phyloP scores from a whole-genome alignment of 2,113 vertebrate genomes.

The Oryctolagus cuniculus region DNA sequence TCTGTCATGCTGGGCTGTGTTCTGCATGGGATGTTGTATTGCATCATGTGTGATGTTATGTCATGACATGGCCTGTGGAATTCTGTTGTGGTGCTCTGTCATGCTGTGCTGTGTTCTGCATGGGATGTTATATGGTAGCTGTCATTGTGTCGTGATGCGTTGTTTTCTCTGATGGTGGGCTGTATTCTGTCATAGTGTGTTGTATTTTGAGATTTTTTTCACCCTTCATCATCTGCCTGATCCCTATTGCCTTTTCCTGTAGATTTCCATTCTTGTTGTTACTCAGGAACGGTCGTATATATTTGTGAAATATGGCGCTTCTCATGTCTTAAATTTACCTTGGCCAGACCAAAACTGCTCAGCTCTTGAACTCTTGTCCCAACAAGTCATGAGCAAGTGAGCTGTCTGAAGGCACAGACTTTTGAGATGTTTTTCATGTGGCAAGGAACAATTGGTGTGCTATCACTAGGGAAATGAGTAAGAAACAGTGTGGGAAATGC shows the following conservation, averaged over 20 bases:
- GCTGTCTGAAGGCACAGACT: not conserved
- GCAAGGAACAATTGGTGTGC: not conserved
- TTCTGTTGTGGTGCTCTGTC: too few relatives aligned
- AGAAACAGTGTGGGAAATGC: not conserved
- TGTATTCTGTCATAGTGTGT: too few relatives aligned
- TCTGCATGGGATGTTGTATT: too few relatives aligned
- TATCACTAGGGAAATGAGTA: not conserved
- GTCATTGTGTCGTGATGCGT: too few relatives aligned
- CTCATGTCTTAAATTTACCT: not conserved
- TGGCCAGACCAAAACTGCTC: not conserved
- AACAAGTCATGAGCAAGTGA: not conserved
- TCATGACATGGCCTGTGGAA: too few relatives aligned
- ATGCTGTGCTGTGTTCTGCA: too few relatives aligned
- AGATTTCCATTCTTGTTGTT: not conserved
- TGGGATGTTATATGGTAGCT: too few relatives aligned
- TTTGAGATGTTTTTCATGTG: not conserved
- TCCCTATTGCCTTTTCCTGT: too few relatives aligned
- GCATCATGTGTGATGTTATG: too few relatives aligned
- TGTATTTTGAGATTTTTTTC: not conserved
- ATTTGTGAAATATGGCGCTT: not conserved
- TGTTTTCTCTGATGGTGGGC: too few relatives aligned
- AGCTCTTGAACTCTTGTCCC: not conserved
- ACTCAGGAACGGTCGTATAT: not conserved
- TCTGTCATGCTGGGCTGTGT: not conserved
- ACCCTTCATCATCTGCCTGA: not conserved